Percentiles rank a stretch among this genome's conserved stretches.
phyloP scores from a whole-genome alignment of 2,888 invertebrate species.

The Slavum lentiscoides region DNA sequence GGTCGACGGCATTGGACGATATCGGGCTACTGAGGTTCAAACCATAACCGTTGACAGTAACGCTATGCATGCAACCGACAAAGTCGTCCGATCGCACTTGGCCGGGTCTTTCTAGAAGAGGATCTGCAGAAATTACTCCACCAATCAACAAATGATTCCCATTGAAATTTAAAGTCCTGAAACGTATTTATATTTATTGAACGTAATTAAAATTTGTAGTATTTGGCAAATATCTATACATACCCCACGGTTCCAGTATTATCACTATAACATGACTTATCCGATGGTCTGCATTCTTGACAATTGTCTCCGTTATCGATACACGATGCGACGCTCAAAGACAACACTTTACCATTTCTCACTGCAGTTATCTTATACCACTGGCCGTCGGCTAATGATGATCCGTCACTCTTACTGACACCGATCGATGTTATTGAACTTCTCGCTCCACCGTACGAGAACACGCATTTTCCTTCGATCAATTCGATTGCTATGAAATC shows the following conservation, averaged over 20 bases:
- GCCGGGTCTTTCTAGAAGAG: constrained; percentile 83
- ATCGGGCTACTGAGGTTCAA: constrained; percentile 80
- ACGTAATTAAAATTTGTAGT: not conserved
- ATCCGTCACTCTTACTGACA: constrained; percentile 64
- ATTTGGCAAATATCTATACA: constrained; percentile 59
- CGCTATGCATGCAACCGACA: constrained; percentile 90
- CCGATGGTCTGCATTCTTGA: constrained; percentile 82
- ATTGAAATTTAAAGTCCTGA: constrained; percentile 87
- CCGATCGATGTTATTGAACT: constrained; percentile 83
- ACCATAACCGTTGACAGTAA: constrained; percentile 82
- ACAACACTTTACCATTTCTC: constrained; percentile 84
- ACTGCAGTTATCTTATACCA: constrained; percentile 93
- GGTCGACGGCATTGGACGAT: constrained; percentile 71
- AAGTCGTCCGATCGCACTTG: constrained; percentile 91
- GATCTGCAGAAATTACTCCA: constrained; percentile 81
- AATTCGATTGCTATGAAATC: constrained; percentile 92
- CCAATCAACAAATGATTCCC: constrained; percentile 84
- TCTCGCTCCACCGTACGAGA: constrained; percentile 87
- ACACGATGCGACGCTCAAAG: constrained; percentile 79
- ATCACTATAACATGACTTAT: constrained; percentile 79
- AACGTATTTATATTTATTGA: not conserved
- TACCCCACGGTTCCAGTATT: constrained; percentile 88
- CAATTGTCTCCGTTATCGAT: constrained; percentile 85
- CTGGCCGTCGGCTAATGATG: constrained; percentile 77
- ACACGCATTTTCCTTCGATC: constrained; percentile 78